These are phyloP conservation scores for Axis porcinus DNA, from an alignment of 2,113 vertebrate genomes.

Conservation along the genomic window DNA sequence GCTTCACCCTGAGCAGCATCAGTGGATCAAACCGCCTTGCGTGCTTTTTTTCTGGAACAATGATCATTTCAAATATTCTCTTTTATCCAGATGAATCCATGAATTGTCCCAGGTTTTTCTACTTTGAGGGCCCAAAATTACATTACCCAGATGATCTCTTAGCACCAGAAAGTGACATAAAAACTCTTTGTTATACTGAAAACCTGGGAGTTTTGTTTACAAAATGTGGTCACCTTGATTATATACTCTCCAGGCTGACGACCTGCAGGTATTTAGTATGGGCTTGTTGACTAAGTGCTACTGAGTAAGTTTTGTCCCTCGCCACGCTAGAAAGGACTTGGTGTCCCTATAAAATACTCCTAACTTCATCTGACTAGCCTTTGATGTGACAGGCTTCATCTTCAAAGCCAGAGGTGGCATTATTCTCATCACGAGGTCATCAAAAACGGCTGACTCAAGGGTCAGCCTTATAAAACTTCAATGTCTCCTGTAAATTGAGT, in stretches of 20 bases:
- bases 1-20: background rate
- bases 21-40: background rate
- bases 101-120: background rate
- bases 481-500: conserved; percentile 46
- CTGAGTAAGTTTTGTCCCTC: background rate
- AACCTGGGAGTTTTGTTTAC: background rate
- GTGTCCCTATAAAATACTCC: conserved; percentile 14
- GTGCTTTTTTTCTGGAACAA: background rate
- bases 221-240: background rate
- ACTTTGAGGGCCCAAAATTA: background rate
- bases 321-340: background rate
- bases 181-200: background rate
- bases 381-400: conserved; percentile 19
- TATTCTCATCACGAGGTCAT: background rate
- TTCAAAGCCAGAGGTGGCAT: background rate
- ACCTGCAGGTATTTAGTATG: background rate
- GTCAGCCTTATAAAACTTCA: conserved; percentile 55
- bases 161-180: background rate
- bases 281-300: background rate
- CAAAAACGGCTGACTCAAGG: conserved; percentile 21
- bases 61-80: background rate
- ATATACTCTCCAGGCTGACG: background rate
- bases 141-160: background rate
- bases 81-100: background rate
- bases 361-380: conserved; percentile 8